Conservation (phyloP, 2,113 vertebrate genomes). For the Carlito syrichta region DNA sequence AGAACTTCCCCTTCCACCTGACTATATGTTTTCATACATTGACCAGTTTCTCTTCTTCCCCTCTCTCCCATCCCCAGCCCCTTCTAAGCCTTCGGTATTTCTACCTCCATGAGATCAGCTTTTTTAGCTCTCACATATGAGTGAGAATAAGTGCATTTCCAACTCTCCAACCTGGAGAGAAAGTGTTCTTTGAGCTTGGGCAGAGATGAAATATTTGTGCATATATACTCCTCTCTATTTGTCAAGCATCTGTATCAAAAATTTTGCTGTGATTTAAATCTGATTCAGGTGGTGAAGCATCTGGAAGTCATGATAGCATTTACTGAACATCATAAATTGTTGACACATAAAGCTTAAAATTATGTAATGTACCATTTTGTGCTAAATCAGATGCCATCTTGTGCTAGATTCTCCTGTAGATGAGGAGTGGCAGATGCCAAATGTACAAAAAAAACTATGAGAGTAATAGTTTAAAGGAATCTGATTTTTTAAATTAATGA, state of each 20-base stretch:
- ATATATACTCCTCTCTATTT: slow-evolving; percentile 27
- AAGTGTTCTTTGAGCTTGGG: not conserved
- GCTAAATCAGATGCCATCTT: slow-evolving; percentile 61
- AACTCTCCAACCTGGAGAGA: not conserved
- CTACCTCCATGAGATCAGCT: not conserved
- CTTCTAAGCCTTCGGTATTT: not conserved
- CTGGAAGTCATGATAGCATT: slow-evolving; percentile 72
- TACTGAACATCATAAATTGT: slow-evolving; percentile 67
- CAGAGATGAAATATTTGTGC: slow-evolving; percentile 42
- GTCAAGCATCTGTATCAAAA: slow-evolving; percentile 55
- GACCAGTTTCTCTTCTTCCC: not conserved
- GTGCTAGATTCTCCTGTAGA: not conserved
- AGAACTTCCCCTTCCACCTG: not conserved
- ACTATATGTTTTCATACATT: not conserved
- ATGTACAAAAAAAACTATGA: not conserved
- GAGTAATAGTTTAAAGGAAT: slow-evolving; percentile 21
- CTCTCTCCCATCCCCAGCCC: not conserved
- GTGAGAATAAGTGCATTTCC: not conserved
- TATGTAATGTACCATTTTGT: slow-evolving; percentile 67
- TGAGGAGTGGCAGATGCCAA: slow-evolving; percentile 54
- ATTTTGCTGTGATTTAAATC: slow-evolving; percentile 62
- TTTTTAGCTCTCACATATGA: not conserved
- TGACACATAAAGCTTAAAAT: slow-evolving; percentile 71
- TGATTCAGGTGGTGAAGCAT: slow-evolving; percentile 69
- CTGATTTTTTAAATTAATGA: slow-evolving; percentile 28